Evolutionary conservation across 1,140 invertebrate species (phyloP), one percentile per base, ranked within the genome.

Genomic region (Macrocentrus cingulum): DNA sequence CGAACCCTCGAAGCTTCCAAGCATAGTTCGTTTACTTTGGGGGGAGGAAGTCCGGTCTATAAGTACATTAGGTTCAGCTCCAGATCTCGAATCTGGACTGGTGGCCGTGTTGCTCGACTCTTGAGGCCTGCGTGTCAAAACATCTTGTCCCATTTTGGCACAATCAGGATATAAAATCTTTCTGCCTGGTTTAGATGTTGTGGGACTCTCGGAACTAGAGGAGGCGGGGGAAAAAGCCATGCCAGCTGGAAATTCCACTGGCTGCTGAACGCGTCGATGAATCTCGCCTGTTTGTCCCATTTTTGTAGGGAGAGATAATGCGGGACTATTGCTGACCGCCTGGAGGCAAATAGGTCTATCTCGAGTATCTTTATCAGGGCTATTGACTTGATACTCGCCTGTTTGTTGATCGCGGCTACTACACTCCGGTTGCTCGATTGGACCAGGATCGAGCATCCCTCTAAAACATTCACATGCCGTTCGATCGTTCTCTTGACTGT

Each of bases 341-440:
- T 45, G 8, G 42, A 16, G 2, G 42, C 42, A 18, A 45, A 45
- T 25, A 64, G 25, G 13, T 61, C 62, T 29, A 64, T 45, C 19
- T 53, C 7, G 0, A 59, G 62, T 11, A 29, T 44, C 42, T 18
- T 15, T 15, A 53, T 39, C 4, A 66, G 41, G 9, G 18, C 15
- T 16, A 16, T 13, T 6, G 41, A 44, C 13, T 18, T 13, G 41
- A 18, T 44, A 2, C 41, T 18, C 8, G 15, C 41, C 42, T 69
- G 56, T 9, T 69, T 66, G 7, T 42, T 36, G 9, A 68, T 48
- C 42, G 64, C 65, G 3, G 60, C 54, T 1, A 67, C 49, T 0
- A 55, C 61, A 1, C 72, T 72, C 11, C 41, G 59, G 62, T 67
- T 75, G 72, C 75, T 70, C 49, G 62, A 67, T 44, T 75, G 74